Evolutionary conservation across 2,888 invertebrate species (phyloP).

Genomic region (Crossocerus cetratus): DNA sequence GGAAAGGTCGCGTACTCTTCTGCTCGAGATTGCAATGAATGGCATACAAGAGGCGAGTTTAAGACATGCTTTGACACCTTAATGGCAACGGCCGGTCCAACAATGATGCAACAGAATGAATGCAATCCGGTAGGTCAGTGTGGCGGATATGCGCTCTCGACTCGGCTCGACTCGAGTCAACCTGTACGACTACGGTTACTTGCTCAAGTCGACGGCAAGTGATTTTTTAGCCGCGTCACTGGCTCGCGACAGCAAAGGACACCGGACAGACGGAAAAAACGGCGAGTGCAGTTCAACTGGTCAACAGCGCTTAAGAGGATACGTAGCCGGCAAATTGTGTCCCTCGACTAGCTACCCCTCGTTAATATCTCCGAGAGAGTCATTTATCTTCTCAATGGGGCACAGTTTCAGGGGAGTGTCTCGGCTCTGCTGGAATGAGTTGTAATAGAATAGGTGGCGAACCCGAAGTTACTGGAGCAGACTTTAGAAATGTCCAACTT

Average conservation of each 20-base stretch:
- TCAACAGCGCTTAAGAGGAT: background rate
- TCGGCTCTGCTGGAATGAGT: no score
- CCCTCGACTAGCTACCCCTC: background rate
- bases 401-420: no score
- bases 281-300: background rate
- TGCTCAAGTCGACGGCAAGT: background rate
- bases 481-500: no score
- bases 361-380: background rate
- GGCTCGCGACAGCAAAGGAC: background rate
- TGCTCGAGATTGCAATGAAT: slow-evolving; percentile 1
- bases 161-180: slow-evolving; percentile 9
- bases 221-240: background rate
- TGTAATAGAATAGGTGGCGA: no score
- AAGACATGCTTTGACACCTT: slow-evolving; percentile 27
- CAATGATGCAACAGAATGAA: slow-evolving; percentile 34
- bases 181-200: background rate
- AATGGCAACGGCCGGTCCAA: slow-evolving; percentile 14
- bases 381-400: background rate
- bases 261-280: background rate
- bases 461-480: no score
- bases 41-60: slow-evolving; percentile 17
- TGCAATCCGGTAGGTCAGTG: slow-evolving; percentile 26
- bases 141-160: slow-evolving; percentile 21
- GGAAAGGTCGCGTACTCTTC: background rate
- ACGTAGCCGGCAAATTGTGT: background rate